phyloP scores from a whole-genome alignment of 2,797 vertebrate genomes.

The Carduelis carduelis region DNA sequence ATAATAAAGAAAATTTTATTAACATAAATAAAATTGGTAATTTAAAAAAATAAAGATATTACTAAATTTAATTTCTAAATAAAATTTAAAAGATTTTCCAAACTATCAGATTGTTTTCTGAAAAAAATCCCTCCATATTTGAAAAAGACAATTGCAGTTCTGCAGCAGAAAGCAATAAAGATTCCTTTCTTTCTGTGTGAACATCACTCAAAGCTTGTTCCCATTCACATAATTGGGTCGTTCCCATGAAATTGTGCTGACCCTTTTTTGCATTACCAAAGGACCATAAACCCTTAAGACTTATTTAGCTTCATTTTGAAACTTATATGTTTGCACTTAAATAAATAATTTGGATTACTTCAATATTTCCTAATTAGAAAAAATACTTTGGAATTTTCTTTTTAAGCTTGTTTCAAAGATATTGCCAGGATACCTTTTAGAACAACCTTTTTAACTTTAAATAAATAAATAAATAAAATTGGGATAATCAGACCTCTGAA shows the following conservation, averaged over 20 bases:
- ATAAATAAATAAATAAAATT: not conserved
- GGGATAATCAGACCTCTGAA: not conserved
- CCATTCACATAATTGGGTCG: not conserved
- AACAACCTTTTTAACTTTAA: not conserved
- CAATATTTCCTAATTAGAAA: not conserved
- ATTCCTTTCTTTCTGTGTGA: not conserved
- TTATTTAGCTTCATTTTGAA: not conserved
- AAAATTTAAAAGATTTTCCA: not conserved
- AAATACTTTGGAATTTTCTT: not conserved
- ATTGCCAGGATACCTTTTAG: not conserved
- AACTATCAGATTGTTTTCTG: not conserved
- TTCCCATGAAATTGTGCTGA: not conserved
- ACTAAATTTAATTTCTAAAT: not conserved
- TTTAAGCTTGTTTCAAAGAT: not conserved
- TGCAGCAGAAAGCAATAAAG: not conserved
- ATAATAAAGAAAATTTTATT: not conserved
- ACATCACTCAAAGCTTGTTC: not conserved
- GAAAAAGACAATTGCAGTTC: not conserved
- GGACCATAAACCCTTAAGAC: not conserved
- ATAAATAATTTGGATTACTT: not conserved
- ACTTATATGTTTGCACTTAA: not conserved
- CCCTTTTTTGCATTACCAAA: not conserved
- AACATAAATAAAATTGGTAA: not conserved
- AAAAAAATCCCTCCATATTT: rapidly evolving
- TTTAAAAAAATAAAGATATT: not conserved